A percentile compares a stretch with the other conserved stretches of the same genome.
phyloP scores from a whole-genome alignment of 1,140 invertebrate genomes.

The Calliphora vicina region DNA sequence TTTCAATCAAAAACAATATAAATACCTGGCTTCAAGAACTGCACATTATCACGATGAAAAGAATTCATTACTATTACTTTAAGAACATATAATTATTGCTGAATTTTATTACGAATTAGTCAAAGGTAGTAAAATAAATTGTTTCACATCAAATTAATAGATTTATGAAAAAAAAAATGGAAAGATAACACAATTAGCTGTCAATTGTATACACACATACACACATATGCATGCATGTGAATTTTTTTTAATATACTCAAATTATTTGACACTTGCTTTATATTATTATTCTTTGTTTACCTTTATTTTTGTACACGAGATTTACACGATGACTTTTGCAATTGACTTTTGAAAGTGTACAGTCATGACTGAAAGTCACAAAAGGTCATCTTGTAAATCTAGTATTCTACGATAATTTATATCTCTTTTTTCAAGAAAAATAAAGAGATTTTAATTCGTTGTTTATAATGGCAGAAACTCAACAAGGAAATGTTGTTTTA shows the following conservation, averaged over 20 bases:
- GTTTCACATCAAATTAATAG: neutral
- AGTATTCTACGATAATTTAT: too few species aligned
- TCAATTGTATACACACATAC: neutral
- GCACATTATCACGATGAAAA: neutral
- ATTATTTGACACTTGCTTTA: neutral
- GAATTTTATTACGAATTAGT: neutral
- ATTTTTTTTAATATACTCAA: too few species aligned
- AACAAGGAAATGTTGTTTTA: too few species aligned
- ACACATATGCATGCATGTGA: too few species aligned
- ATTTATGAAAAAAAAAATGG: neutral
- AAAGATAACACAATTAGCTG: neutral
- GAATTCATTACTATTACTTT: neutral
- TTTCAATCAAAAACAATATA: neutral
- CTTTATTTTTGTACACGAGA: too few species aligned
- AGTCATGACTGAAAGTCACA: too few species aligned
- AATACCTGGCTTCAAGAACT: neutral
- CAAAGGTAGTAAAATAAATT: neutral
- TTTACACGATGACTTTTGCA: too few species aligned
- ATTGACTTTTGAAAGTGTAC: too few species aligned
- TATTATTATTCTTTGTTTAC: neutral
- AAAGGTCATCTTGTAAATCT: too few species aligned
- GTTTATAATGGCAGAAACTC: too few species aligned
- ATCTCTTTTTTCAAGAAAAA: too few species aligned
- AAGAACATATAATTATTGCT: neutral
- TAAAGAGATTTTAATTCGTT: too few species aligned